These are phyloP conservation scores for Ceratotherium simum DNA, from an alignment of 2,113 vertebrate species.

Conservation along the genomic window DNA sequence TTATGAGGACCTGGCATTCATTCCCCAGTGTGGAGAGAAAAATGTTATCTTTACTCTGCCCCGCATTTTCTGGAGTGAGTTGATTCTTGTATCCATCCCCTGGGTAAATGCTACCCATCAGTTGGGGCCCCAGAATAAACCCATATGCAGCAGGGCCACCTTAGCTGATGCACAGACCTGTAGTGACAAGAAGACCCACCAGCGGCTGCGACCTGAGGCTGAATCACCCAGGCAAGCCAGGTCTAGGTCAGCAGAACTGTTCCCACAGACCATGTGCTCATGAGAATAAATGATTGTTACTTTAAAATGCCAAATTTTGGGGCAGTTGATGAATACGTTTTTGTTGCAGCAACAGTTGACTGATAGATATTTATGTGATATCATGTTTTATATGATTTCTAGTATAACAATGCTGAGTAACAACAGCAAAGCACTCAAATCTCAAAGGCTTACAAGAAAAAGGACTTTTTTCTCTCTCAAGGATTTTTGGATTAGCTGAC, in stretches of 20 bases:
- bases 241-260: neutral
- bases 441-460: neutral
- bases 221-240: neutral
- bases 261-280: neutral
- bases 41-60: neutral
- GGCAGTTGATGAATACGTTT: neutral
- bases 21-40: neutral
- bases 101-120: neutral
- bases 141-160: no score
- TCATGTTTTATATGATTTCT: neutral
- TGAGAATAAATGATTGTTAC: neutral
- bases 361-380: neutral
- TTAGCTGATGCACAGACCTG: neutral
- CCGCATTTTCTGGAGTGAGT: neutral
- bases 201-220: neutral
- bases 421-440: neutral
- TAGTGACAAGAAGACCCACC: neutral
- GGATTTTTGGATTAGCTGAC: neutral
- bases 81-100: neutral
- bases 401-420: neutral
- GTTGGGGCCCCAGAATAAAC: neutral
- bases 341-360: neutral
- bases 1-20: neutral
- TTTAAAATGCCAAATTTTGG: neutral
- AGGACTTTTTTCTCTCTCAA: neutral